Conservation (phyloP, 2,888 invertebrate genomes). For the Punctoribates punctum region DNA sequence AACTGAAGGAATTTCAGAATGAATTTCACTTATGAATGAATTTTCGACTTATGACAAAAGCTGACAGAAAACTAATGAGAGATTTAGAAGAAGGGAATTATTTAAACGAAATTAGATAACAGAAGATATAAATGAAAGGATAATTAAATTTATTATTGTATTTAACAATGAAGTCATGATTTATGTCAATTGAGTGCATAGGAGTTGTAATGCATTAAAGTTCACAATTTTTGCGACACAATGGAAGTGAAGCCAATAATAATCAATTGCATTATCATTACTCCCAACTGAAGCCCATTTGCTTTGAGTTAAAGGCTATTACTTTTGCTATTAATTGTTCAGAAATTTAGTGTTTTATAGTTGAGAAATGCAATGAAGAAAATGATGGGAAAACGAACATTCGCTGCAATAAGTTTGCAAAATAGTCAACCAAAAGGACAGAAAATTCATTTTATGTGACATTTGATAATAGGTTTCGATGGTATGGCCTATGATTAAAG, state of each 20-base stretch:
- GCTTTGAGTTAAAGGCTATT: constrained; percentile 23
- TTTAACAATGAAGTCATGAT: constrained; percentile 4
- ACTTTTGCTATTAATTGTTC: constrained; percentile 25
- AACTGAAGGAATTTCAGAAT: no score
- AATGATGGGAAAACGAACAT: constrained; percentile 23
- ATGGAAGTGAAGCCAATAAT: constrained; percentile 25
- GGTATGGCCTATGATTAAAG: constrained; percentile 4
- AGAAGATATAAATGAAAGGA: constrained; percentile 4
- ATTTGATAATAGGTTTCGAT: constrained; percentile 20
- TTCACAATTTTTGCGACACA: neutral
- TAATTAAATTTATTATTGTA: constrained; percentile 20
- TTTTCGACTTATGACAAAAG: no score
- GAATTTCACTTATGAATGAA: no score
- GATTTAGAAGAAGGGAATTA: no score
- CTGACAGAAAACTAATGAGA: no score
- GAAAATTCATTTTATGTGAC: constrained; percentile 27
- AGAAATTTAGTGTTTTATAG: constrained; percentile 31
- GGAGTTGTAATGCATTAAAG: constrained; percentile 27
- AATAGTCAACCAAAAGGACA: neutral
- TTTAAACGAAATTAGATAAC: no score
- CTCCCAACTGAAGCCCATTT: neutral
- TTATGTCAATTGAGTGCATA: neutral
- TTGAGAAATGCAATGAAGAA: constrained; percentile 14
- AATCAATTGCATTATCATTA: constrained; percentile 23
- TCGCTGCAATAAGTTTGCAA: constrained; percentile 4